Evolutionary conservation across 2,797 vertebrate species (phyloP), one percentile per base, ranked within the genome.

Genomic region (Petrocephalus sullivani): DNA sequence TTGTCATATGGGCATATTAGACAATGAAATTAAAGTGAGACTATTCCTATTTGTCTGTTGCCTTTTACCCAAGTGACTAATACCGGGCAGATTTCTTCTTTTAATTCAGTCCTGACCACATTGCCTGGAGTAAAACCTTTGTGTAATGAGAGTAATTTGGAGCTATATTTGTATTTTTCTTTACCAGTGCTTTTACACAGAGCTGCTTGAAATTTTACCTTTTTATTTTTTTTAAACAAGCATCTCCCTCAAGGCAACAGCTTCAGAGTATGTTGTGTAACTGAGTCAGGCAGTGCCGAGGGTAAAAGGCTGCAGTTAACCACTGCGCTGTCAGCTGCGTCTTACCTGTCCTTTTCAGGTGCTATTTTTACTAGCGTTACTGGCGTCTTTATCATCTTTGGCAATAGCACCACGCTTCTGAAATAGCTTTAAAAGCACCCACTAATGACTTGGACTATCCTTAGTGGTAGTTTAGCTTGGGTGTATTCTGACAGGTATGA

Each of bases 291-390:
- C 41, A 81, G 37, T 5, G 16, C 41, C 16, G 33, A 49, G 75
- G 41, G 75, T 49, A 7, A n/a, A 81, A 81, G 75, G 16, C 33
- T 49, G 41, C 75, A 81, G 75, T n/a, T 46, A 81, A 49, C 16
- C 41, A 81, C 41, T 46, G 75, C 1, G 5, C 64, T 37, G 28
- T 81, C 71, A 49, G 37, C 71, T 46, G 41, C 41, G 3, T 81
- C 41, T 49, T 81, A 81, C 37, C 75, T 81, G 75, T 57, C 51
- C 57, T 56, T 84, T 57, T 85, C 53, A 57, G 83, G 49, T 54
- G 53, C 83, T 56, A 85, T 85, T 85, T 85, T 85, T 28, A 85
- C 83, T 28, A 84, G 82, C 46, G 51, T 83, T 51, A 21, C 81
- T 51, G 51, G 21, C 46, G 21, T 53, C 51, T 49, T 83, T 51